A percentile compares a stretch with the other conserved stretches of the same genome.
phyloP scores from a whole-genome alignment of 2,888 invertebrate genomes.

The Aphodius granarius region DNA sequence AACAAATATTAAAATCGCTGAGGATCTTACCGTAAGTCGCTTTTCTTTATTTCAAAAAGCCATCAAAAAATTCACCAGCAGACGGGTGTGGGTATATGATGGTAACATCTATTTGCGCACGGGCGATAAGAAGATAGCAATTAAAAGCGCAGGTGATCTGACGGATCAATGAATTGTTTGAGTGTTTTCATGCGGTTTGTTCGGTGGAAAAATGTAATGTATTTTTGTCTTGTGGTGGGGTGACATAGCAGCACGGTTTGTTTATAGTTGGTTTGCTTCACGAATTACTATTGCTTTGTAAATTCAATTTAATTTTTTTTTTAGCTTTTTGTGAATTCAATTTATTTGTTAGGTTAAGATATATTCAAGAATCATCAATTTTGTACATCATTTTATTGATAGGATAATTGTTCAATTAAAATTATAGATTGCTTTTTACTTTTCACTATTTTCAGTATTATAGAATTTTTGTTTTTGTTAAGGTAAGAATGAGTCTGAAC shows the following conservation, averaged over 20 bases:
- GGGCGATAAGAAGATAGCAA: not conserved
- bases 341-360: not conserved
- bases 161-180: not conserved
- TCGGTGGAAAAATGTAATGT: not conserved
- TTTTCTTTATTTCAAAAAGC: not conserved
- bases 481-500: not conserved
- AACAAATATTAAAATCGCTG: not conserved
- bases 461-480: not conserved
- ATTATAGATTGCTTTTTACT: no score
- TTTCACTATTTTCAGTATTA: not conserved
- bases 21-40: not conserved
- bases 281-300: not conserved
- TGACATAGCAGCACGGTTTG: not conserved
- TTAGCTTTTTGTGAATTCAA: not conserved
- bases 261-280: not conserved
- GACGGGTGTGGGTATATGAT: not conserved
- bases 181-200: not conserved
- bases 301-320: not conserved
- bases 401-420: not conserved
- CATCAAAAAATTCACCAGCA: not conserved
- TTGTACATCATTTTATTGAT: not conserved
- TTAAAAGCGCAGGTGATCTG: not conserved
- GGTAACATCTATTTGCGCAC: not conserved
- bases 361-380: not conserved
- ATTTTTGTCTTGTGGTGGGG: not conserved